Base-by-base conservation (phyloP, 2,113 vertebrate species). In the Sarotherodon lohbergeri region DNA sequence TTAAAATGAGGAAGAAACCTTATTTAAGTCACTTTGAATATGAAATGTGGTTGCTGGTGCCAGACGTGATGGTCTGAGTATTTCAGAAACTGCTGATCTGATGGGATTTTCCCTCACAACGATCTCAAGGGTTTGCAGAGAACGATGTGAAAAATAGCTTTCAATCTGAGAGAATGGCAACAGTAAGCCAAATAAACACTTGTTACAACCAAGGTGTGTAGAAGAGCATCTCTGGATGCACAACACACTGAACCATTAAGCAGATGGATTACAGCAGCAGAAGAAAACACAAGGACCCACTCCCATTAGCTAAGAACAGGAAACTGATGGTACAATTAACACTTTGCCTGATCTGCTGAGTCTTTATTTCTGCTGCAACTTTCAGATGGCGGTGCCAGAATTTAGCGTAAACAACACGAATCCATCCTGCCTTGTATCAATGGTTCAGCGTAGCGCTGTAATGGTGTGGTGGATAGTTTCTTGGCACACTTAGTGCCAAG, bases 41-140 rank as follows among this genome's bases (percentile, higher is more conserved):
- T 32, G 56, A 22, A 11, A 55, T 6, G 54, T 9, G 48, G 24
- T 13, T 57, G 56, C 27, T 14, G 24, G 56, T 29, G 56, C 56
- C 13, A 29, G 56, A 29, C 2, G 4, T 32, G 22, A 46, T 27
- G 0, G 68, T 46, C 39, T 73, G 0, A 73, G 13, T 17, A 46
- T 46, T 73, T 48, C 24, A 0, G 41, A 76, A 76, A 76, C 68
- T 76, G 71, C 68, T 76, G 68, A 76, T 76, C 41, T 29, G 14
- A 14, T 76, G 4, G 41, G 22, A 76, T 48, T 29, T 76, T 11
- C 24, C 24, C 14, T 48, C 24, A 48, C 24, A 29, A 48, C 4
- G 0, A 29, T 48, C 68, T 48, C 41, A n/a, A 48, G 4, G 24
- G 24, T 76, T 1, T 7, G 14, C 41, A 48, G 41, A 76, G 1